Base-by-base conservation (phyloP, 2,113 vertebrate species). In the Odontesthes bonariensis region DNA sequence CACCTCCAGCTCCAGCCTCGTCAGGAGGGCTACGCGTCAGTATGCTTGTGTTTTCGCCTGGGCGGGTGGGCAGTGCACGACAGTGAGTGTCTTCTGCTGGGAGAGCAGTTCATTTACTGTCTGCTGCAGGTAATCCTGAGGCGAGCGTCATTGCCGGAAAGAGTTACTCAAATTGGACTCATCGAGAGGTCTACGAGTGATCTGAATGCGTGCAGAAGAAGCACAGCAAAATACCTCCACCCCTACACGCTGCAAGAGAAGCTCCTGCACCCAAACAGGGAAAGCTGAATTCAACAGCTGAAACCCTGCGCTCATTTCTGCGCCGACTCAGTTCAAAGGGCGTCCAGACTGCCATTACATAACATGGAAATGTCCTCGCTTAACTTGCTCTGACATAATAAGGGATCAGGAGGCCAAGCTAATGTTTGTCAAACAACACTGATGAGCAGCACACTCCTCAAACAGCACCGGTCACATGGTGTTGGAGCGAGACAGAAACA, bases 361-460 rank as follows among this genome's bases (percentile, higher is more conserved):
- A 92, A 92, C 85, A 77, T 54, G 58, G 35, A 84, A 82, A 85
- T 77, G 70, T 38, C 70, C 69, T 61, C 6, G 49, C 35, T 78
- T 58, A 12, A 66, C 56, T 73, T 54, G 66, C 32, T 69, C 69
- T 90, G 83, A 91, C 88, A 91, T 88, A 91, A 86, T 84, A 66
- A 54, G 58, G 54, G 55, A 80, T 81, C 54, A 85, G 65, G 31
- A 3, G 72, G 52, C 42, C 55, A 12, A 49, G 73, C 42, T 65
- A 81, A 78, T 88, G 81, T 93, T 92, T 86, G 86, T 86, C 84
- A 75, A 90, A 90, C 60, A 90, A 88, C 54, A 17, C 31, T 8
- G 46, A 42, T 19, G 35, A 76, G 75, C 61, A 72, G 64, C 75
- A 40, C 56, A 61, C 53, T 32, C 47, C 14, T n/a, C 13, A 69